Evolutionary conservation across 2,113 vertebrate species (phyloP).

Genomic region (Epinephelus fuscoguttatus): DNA sequence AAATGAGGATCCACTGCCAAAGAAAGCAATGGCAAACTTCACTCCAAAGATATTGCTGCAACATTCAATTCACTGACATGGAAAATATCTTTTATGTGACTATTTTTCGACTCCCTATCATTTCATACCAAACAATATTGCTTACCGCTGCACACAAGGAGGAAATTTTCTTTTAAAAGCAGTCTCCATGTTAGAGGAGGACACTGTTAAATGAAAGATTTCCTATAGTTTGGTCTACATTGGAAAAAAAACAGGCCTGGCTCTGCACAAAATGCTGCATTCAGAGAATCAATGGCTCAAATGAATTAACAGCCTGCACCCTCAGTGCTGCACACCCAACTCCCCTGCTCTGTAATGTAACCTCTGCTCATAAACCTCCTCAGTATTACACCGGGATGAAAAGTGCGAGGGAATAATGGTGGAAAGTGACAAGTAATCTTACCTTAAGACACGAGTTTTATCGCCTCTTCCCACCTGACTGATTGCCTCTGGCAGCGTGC

Average conservation of each 20-base stretch:
- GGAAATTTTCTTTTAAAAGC: background rate
- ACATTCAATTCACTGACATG: background rate
- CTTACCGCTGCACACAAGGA: background rate
- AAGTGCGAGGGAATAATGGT: conserved; percentile 33
- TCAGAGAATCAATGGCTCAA: background rate
- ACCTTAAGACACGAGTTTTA: conserved; percentile 48
- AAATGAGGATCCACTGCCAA: background rate
- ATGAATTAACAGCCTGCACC: background rate
- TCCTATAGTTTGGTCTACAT: background rate
- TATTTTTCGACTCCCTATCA: background rate
- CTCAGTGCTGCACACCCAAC: background rate
- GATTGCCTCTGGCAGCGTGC: conserved; percentile 33
- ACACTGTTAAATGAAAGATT: background rate
- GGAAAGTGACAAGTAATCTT: conserved; percentile 50
- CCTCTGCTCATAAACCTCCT: conserved; percentile 8
- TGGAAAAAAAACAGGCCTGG: background rate
- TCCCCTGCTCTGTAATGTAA: conserved; percentile 14
- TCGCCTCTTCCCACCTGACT: conserved; percentile 37
- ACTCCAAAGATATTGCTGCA: too few relatives aligned
- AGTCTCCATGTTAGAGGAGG: background rate
- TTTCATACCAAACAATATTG: conserved; percentile 2
- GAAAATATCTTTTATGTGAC: conserved; percentile 14
- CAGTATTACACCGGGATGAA: background rate
- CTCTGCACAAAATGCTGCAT: background rate
- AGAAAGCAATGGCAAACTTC: background rate